Evolutionary conservation across 2,113 vertebrate genomes (phyloP), one percentile per base, ranked within the genome.

Genomic region (Microtus pennsylvanicus): DNA sequence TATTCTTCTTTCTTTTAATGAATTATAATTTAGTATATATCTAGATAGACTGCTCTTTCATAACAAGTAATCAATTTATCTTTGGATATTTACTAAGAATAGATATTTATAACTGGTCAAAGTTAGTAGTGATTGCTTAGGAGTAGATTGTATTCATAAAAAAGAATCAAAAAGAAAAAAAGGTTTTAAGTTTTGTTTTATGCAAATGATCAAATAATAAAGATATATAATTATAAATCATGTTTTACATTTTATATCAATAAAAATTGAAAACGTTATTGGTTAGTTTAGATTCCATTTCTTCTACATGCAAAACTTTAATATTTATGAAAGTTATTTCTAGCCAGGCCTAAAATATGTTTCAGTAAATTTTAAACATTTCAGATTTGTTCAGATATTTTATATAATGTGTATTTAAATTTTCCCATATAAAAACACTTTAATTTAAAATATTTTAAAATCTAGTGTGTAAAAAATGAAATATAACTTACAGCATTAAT

Each of bases 31-130:
- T 35, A 55, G 6, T 22, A n/a, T 42, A 65, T 50, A 33, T 10
- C 38, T 83, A 47, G 28, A 16, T 28, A 93, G 3, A 70, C 61
- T n/a, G 35, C 89, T 90, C 22, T 91, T 38, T 82, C 50, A 7
- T 63, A 65, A 81, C 70, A 38, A n/a, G 0, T 35, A 74, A 91
- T 45, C 22, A 83, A n/a, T 93, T 87, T 45, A 47, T n/a, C 33
- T 69, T 91, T 61, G 77, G n/a, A 87, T 94, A 87, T 78, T 87
- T 52, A 89, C 24, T 35, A 61, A 89, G 14, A n/a, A 86, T 47
- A 89, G 65, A 76, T 90, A 55, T 80, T 74, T 95, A 14, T 75
- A 92, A 45, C 42, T 52, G 30, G 61, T 95, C 45, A 90, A 78
- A 74, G 80, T 74, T n/a, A 11, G 7, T 63, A 28, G 22, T 45